phyloP scores from a whole-genome alignment of 2,113 vertebrate genomes.

The Engystomops pustulosus region DNA sequence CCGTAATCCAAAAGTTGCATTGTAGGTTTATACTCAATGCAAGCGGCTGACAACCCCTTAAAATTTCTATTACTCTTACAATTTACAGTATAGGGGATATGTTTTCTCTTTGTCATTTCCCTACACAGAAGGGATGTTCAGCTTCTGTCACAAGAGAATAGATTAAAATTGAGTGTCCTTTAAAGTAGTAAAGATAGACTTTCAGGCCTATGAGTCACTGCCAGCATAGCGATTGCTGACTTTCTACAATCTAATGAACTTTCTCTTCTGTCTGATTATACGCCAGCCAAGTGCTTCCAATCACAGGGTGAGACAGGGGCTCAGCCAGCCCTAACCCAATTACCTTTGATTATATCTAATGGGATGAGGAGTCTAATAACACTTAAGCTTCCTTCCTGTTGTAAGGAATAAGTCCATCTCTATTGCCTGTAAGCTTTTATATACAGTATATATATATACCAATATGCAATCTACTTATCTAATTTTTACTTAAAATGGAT shows the following conservation, averaged over 20 bases:
- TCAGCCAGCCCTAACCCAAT: conserved; percentile 58
- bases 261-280: conserved; percentile 56
- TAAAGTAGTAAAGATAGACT: conserved; percentile 38
- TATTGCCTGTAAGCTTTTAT: conserved; percentile 47
- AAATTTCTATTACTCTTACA: too few relatives aligned
- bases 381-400: conserved; percentile 60
- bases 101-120: conserved; percentile 1
- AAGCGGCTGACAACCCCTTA: too few relatives aligned
- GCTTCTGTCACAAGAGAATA: conserved; percentile 2
- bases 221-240: conserved; percentile 43
- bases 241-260: conserved; percentile 60
- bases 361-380: conserved; percentile 60
- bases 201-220: conserved; percentile 50
- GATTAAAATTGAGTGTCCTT: conserved; percentile 39
- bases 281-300: conserved; percentile 60
- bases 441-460: conserved; percentile 39
- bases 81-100: background rate
- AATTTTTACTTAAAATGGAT: conserved; percentile 7
- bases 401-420: conserved; percentile 47
- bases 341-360: conserved; percentile 61
- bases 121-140: background rate
- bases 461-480: conserved; percentile 30
- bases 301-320: conserved; percentile 59
- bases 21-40: too few relatives aligned
- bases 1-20: too few relatives aligned